phyloP scores from a whole-genome alignment of 2,888 invertebrate genomes.

The Altica lythri region DNA sequence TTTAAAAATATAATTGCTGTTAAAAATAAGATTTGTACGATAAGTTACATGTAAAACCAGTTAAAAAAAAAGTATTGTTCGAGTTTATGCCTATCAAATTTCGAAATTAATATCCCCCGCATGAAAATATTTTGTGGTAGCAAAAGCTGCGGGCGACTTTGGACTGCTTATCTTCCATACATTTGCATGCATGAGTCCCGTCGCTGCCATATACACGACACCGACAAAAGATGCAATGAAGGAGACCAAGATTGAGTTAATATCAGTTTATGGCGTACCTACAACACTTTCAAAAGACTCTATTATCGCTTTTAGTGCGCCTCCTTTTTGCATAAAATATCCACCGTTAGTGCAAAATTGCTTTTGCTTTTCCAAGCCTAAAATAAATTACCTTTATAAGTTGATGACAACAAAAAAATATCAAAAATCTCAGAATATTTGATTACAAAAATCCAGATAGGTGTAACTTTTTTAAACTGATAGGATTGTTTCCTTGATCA shows the following conservation, averaged over 20 bases:
- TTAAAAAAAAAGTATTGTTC: neutral
- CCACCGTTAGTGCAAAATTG: conserved; percentile 17
- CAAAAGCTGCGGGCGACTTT: conserved; percentile 30
- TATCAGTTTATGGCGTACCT: conserved; percentile 29
- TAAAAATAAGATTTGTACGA: too few relatives aligned
- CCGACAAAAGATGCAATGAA: conserved; percentile 36
- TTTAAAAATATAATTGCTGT: too few relatives aligned
- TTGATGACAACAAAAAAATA: too few relatives aligned
- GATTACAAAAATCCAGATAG: too few relatives aligned
- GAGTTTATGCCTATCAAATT: conserved; percentile 3
- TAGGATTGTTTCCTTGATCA: too few relatives aligned
- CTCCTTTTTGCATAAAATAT: conserved; percentile 24
- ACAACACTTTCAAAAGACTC: conserved; percentile 30
- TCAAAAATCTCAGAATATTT: too few relatives aligned
- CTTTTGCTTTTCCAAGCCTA: too few relatives aligned
- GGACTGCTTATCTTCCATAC: conserved; percentile 35
- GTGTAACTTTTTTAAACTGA: too few relatives aligned
- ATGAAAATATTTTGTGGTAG: conserved; percentile 15
- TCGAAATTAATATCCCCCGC: conserved; percentile 18
- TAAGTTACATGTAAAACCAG: too few relatives aligned
- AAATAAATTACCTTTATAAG: too few relatives aligned
- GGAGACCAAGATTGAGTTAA: conserved; percentile 35
- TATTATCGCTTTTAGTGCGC: conserved; percentile 22
- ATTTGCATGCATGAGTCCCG: conserved; percentile 39
- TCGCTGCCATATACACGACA: conserved; percentile 21